phyloP scores from a whole-genome alignment of 2,113 vertebrate species.

The Puffinus mauretanicus region DNA sequence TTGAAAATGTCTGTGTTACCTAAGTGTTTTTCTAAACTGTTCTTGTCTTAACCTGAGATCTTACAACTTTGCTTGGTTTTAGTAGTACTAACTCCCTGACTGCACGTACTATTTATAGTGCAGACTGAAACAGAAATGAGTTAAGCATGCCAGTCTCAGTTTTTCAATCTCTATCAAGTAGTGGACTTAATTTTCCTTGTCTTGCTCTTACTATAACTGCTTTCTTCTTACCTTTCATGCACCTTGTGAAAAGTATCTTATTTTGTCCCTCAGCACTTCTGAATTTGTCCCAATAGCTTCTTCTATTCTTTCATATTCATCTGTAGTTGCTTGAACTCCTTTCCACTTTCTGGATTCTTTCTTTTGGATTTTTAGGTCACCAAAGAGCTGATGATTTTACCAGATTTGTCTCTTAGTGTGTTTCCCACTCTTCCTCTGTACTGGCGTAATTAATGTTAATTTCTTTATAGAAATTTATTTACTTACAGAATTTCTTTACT shows the following conservation, averaged over 20 bases:
- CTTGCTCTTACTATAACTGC: background rate
- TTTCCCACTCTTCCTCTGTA: background rate
- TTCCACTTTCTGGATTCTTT: background rate
- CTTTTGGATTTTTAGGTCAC: background rate
- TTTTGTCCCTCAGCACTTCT: background rate
- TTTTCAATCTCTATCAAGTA: background rate
- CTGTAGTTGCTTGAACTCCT: background rate
- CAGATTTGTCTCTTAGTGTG: background rate
- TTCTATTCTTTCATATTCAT: background rate
- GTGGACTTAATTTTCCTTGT: background rate
- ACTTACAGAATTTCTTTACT: background rate
- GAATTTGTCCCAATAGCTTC: background rate
- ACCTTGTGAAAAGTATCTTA: background rate
- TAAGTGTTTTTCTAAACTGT: background rate
- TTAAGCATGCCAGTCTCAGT: background rate
- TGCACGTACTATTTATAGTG: background rate
- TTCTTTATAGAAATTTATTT: background rate
- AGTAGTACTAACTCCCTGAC: background rate
- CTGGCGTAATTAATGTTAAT: background rate
- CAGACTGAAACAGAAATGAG: background rate
- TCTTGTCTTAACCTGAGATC: background rate
- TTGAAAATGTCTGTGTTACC: background rate
- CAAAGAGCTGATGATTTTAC: background rate
- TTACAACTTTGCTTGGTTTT: background rate
- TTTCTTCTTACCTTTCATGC: background rate